Base-by-base conservation (phyloP, 2,888 invertebrate genomes). In the Invenusta paracnida region DNA sequence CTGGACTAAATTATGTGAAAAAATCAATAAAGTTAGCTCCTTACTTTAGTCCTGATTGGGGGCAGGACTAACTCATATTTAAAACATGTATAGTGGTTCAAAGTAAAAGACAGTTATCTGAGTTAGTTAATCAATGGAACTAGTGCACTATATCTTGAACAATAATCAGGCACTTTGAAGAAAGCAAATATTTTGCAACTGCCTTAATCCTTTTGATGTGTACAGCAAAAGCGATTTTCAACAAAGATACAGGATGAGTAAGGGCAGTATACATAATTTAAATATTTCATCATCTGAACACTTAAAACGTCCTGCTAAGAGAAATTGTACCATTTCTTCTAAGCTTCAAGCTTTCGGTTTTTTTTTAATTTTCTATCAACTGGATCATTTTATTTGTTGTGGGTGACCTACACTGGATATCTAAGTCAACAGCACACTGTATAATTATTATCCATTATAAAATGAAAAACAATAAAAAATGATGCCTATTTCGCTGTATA, bases 351-450 rank as follows among this genome's bases (percentile, higher is more conserved):
- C 23, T 73, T 73, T 73, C 27, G 73, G 5, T n/a, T n/a, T 73
- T 73, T 73, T 73, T 23, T 73, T 73, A 5, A 23, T 73, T 73
- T 73, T 73, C 27, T 73, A 23, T 73, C 73, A 73, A 73, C 73
- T 73, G 73, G 73, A 73, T 73, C 73, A 73, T 73, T 73, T 73
- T 73, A 73, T 73, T 73, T 23, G 73, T 73, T 73, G 73, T 73
- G 73, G 73, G 73, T 73, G 27, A 73, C 73, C 23, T 73, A 73
- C 73, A 73, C 25, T 5, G 73, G 73, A 73, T 73, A 5, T 73
- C 17, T 23, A 73, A 73, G 73, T 23, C 73, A 73, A 73, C 73
- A n/a, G 73, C 27, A 73, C 73, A 73, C 25, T 23, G 73, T 73
- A 48, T 48, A 48, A 17, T 48, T 48, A n/a, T n/a, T n/a, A n/a